Base-by-base conservation (phyloP, 2,113 vertebrate genomes). In the Acinonyx jubatus region DNA sequence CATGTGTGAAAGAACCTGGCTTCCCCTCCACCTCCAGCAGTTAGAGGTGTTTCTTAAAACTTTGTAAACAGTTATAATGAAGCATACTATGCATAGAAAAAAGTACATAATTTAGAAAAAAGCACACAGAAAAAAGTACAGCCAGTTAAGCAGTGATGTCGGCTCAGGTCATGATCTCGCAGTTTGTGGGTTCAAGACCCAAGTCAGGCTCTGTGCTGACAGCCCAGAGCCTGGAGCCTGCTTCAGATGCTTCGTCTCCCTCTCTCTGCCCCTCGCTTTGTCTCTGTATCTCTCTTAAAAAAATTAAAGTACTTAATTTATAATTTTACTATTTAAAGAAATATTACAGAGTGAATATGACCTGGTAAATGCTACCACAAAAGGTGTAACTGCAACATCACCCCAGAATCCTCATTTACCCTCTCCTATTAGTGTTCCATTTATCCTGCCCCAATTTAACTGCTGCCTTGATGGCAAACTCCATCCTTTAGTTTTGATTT, bases 11-110 rank as follows among this genome's bases (percentile, higher is more conserved):
- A 69, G 48, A 23, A 25, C 8, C 25, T 69, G 6, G 63, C 31
- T 55, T 66, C 57, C 21, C 19, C 19, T 33, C 63, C 6, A 61
- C 6, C 1, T 0, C 4, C 18, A 69, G 1, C 1, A 25, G 4
- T 61, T 78, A 69, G 14, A 10, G 38, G 4, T 52, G 52, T 74
- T 65, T 41, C 27, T 76, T 65, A 78, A 95, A 45, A 57, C 45
- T 12, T 11, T 15, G 48, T 36, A 16, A 82, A 55, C 3, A 82
- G 21, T 65, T n/a, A 15, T 45, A 65, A 4, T 82, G 18, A 92
- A 82, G 38, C 31, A 82, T 57, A 93, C 66, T 36, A 31, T 10
- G 8, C 31, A 38, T 33, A 31, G 16, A 29, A n/a, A 73, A 76
- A 63, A 79, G 5, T 66, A n/a, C 5, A 21, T 41, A 84, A 48